Percentiles rank a stretch among this genome's conserved stretches.
These are phyloP conservation scores for Phenganax marumi DNA, from an alignment of 92 coral and sea anemone genomes.

Conservation along the genomic window DNA sequence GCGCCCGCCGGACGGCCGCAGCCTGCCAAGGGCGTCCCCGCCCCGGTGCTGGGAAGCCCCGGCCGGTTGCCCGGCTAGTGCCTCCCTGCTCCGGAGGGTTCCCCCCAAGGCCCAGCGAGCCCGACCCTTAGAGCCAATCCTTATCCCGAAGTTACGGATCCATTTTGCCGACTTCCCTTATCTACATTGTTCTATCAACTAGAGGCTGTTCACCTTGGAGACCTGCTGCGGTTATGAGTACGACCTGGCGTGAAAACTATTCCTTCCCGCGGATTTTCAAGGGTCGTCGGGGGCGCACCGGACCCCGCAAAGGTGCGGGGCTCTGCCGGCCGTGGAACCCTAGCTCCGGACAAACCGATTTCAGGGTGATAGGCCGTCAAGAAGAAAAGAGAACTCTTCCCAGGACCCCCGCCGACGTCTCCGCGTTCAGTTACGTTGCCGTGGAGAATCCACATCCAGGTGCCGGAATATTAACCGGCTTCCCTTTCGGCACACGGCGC, in stretches of 20 bases:
- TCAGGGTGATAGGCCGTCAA: constrained; percentile 3
- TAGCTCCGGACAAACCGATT: background rate
- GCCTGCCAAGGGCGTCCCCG: no score
- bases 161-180: no score
- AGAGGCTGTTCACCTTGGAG: no score
- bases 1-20: no score
- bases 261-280: background rate
- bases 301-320: background rate
- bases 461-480: background rate
- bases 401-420: background rate
- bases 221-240: no score
- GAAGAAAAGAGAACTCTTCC: constrained; percentile 4
- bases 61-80: no score
- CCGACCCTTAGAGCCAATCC: no score
- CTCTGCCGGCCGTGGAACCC: background rate
- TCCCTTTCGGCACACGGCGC: background rate
- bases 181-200: no score
- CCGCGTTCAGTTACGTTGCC: background rate
- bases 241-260: background rate
- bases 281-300: background rate
- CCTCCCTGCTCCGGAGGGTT: no score
- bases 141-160: no score
- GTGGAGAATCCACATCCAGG: background rate
- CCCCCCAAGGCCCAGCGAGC: no score
- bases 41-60: no score